Evolutionary conservation across 1,140 invertebrate genomes (phyloP).

Genomic region (Parasteatoda tepidariorum): DNA sequence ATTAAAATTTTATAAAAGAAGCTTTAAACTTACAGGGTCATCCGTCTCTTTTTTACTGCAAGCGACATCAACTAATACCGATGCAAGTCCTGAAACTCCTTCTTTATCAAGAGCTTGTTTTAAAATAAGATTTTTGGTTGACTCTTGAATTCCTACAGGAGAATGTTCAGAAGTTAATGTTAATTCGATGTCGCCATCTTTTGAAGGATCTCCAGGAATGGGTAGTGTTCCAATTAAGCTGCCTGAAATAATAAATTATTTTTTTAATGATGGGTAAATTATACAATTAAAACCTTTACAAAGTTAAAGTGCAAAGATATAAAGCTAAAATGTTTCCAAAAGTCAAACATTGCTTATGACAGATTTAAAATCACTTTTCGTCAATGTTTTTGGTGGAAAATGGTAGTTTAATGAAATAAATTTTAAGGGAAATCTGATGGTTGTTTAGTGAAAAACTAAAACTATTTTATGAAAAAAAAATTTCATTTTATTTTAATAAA

Average conservation of each 20-base stretch:
- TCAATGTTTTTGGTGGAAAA: too few species aligned
- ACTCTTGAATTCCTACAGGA: constrained; percentile 76
- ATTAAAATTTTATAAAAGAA: too few species aligned
- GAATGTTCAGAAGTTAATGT: constrained; percentile 72
- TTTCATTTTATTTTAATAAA: too few species aligned
- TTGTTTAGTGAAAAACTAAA: too few species aligned
- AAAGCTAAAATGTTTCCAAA: too few species aligned
- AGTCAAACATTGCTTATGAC: too few species aligned
- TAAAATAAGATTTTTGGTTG: constrained; percentile 85
- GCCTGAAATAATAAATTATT: constrained; percentile 15
- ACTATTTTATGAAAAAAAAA: too few species aligned
- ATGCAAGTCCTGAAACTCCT: constrained; percentile 62
- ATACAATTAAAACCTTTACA: neutral
- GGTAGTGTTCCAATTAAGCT: constrained; percentile 74
- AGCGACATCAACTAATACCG: constrained; percentile 62
- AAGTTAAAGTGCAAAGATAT: neutral
- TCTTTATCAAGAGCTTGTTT: constrained; percentile 84
- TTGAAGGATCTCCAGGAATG: constrained; percentile 82
- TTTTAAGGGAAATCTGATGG: too few species aligned
- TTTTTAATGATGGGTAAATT: neutral
- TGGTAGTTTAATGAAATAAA: too few species aligned
- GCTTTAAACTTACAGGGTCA: constrained; percentile 82
- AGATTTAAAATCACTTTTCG: too few species aligned
- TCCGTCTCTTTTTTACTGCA: constrained; percentile 70
- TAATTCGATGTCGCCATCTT: constrained; percentile 80